Base-by-base conservation (phyloP, 2,888 invertebrate species). In the Cosmopolites sordidus region DNA sequence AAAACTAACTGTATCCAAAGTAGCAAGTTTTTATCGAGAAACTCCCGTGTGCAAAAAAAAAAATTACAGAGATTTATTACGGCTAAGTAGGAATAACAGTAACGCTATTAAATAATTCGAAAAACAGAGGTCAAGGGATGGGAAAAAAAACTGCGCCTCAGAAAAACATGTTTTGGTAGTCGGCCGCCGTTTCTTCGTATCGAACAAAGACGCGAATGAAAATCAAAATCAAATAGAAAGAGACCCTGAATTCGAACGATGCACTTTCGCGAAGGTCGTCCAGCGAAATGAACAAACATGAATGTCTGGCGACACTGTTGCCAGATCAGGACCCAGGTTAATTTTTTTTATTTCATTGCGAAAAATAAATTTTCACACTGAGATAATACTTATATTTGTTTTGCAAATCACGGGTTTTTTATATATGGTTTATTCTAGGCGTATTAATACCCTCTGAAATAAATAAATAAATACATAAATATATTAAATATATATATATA, bases 241-340 rank as follows among this genome's bases (percentile, higher is more conserved):
- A 69, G 71, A 71, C 73, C 73, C 72, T 72, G 73, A 71, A 69
- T 66, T 67, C 69, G 73, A 69, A 65, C 73, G 72, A 73, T 73
- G 73, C 73, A 73, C 73, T 72, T 71, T 70, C 63, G 66, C 68
- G 73, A 73, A 73, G 73, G 73, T 73, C 73, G 73, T 71, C 71
- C 69, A 65, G 66, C 67, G 66, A 67, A 70, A 70, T 69, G 70
- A 70, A 70, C 70, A 71, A 70, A 71, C 71, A 71, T 69, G 66
- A 68, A 62, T 66, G 71, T 71, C 71, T 71, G 69, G 70, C 66
- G 56, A 56, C 56, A 53, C 16, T 57, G 52, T 53, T 56, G 56
- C 56, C 56, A 56, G 53, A 41, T 51, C 56, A 48, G 45, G 51
- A 48, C 43, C 39, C 12, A 11, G 33, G n/a, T 12, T 12, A 11